phyloP scores from a whole-genome alignment of 2,797 vertebrate genomes.

The Ibycter americanus region DNA sequence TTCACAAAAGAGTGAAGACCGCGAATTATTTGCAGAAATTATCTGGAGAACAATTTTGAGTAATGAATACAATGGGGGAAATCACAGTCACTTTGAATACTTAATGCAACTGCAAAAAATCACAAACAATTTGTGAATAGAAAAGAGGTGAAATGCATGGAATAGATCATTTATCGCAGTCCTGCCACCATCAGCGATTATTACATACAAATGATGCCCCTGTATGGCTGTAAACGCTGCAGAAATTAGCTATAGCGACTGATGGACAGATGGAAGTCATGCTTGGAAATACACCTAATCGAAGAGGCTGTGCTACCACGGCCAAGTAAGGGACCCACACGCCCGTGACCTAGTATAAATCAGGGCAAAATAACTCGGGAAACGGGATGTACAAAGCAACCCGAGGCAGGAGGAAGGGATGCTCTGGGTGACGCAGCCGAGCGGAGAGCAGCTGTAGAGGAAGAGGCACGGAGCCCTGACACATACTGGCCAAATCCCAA shows the following conservation, averaged over 20 bases:
- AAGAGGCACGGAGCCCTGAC: not conserved
- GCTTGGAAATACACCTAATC: conserved; percentile 45
- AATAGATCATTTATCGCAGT: not conserved
- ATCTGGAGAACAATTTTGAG: conserved; percentile 61
- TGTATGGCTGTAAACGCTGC: not conserved
- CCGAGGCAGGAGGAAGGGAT: not conserved
- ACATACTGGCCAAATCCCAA: not conserved
- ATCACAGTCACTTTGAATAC: conserved; percentile 25
- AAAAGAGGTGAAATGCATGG: not conserved
- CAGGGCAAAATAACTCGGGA: not conserved
- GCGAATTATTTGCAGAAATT: conserved; percentile 49
- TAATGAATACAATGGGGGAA: conserved; percentile 32
- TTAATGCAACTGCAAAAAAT: conserved; percentile 13
- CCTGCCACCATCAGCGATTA: not conserved
- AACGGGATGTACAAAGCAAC: not conserved
- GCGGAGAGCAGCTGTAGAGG: conserved; percentile 4
- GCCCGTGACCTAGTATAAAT: not conserved
- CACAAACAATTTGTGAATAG: not conserved
- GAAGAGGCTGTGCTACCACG: conserved; percentile 10
- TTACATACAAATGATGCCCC: not conserved
- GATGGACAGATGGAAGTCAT: conserved; percentile 39
- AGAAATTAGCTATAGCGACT: not conserved
- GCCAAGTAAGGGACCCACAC: not conserved
- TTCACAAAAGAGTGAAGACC: conserved; percentile 45
- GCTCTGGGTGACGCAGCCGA: not conserved